Base-by-base conservation (phyloP, 2,797 vertebrate species). In the Lepidocolaptes lacrymiger region DNA sequence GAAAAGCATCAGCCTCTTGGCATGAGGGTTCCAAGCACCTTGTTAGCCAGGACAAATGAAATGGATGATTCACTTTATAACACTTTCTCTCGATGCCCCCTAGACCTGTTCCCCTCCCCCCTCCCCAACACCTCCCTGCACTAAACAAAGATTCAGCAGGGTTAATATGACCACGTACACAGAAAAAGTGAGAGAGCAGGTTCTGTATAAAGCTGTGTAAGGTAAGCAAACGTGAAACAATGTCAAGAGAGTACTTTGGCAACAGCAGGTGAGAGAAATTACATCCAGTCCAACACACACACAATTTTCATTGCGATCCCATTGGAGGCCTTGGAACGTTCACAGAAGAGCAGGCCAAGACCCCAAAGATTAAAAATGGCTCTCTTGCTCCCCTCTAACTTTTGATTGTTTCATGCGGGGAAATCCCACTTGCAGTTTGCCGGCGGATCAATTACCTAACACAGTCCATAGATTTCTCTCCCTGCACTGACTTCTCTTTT, bases 11-110 rank as follows among this genome's bases (percentile, higher is more conserved):
- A 69, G 89, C 73, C 87, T 91, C 73, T 75, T 9, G 36, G 67
- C 3, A 4, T 85, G 87, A 88, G 1, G 66, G 82, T 85, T 92
- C 81, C 88, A 74, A 89, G 86, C 87, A 92, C 80, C 92, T 89
- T 84, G 76, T 91, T 67, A 91, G 88, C 79, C 94, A 88, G 81
- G 69, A 95, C 81, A 92, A 84, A 91, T 18, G 54, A 94, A 87
- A 94, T 67, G 88, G 71, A 84, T 76, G 75, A 92, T 89, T 86
- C 76, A 91, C 92, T 95, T 93, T 62, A 3, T 48, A 87, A 82
- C 51, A 92, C 89, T 93, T 94, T 86, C 73, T 66, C 77, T 83
- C 5, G 14, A 72, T 51, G 87, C 13, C 91, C 75, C 79, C 39
- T 52, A 51, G 55, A 66, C 67, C 77, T 91, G 7, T 17, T 72